Conservation (phyloP, 1,140 invertebrate species). For the Eriocheir sinensis region DNA sequence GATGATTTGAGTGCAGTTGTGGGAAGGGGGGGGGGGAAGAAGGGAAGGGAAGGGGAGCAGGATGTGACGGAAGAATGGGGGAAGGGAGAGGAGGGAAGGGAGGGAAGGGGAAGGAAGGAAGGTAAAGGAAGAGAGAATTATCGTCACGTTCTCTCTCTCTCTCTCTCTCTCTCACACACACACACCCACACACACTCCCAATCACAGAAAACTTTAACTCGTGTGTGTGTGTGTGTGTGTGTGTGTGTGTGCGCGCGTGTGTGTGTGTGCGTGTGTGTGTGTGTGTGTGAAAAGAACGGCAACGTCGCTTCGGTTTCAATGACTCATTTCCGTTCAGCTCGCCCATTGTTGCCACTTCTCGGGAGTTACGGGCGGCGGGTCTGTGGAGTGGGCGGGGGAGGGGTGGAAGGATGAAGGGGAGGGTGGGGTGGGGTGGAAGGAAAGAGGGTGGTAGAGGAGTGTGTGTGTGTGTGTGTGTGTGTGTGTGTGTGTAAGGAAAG, state of each 20-base stretch:
- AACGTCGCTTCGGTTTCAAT: conserved; percentile 51
- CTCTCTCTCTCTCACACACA: not conserved
- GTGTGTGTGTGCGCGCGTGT: not conserved
- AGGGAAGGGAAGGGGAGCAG: not conserved
- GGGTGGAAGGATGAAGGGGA: not conserved
- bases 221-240: conserved; percentile 22
- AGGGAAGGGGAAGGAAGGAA: not conserved
- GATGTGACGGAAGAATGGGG: not conserved
- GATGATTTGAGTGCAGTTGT: too few species aligned
- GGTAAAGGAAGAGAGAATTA: not conserved
- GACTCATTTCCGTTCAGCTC: conserved; percentile 64
- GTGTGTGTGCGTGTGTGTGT: not conserved
- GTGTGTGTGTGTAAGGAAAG: too few species aligned
- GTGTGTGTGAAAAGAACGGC: conserved; percentile 34
- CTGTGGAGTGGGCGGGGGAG: not conserved
- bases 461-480: not conserved
- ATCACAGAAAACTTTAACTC: not conserved
- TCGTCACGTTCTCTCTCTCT: not conserved
- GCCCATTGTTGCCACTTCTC: not conserved
- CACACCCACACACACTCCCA: not conserved
- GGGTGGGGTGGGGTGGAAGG: not conserved
- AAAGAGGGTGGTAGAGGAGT: not conserved
- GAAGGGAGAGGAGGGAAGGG: not conserved
- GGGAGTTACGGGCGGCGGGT: not conserved
- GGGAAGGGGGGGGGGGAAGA: not conserved